Conservation (phyloP, 2,797 vertebrate genomes). For the Gambelia wislizenii region DNA sequence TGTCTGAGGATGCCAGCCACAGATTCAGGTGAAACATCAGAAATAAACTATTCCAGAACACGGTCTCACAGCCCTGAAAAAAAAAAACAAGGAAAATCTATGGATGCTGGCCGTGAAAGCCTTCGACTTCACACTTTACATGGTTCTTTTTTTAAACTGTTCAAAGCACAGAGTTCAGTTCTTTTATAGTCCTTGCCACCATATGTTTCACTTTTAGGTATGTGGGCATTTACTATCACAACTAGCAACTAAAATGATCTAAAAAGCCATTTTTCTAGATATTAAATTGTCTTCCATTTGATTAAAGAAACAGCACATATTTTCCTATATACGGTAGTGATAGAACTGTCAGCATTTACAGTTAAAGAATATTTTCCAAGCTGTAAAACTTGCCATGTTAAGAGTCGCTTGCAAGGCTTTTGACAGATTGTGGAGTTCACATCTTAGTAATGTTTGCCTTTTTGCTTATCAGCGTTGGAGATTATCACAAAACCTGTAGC, state of each 20-base stretch:
- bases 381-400: constrained; percentile 21
- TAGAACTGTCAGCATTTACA: constrained; percentile 1
- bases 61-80: too few species aligned
- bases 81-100: too few species aligned
- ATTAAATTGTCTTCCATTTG: neutral
- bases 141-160: neutral
- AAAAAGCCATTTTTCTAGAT: neutral
- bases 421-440: constrained; percentile 46
- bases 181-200: neutral
- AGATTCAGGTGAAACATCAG: too few species aligned
- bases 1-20: too few species aligned
- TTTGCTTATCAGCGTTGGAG: constrained; percentile 32
- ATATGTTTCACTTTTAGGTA: neutral
- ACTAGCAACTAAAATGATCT: neutral
- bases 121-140: too few species aligned
- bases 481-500: constrained; percentile 40
- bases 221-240: neutral
- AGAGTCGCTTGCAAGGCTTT: constrained; percentile 20
- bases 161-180: neutral
- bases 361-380: constrained; percentile 38
- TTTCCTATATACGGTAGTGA: constrained; percentile 19
- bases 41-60: too few species aligned
- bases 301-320: constrained; percentile 6
- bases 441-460: constrained; percentile 37
- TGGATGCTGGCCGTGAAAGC: too few species aligned